These are phyloP conservation scores for Vollenhovia emeryi DNA, from an alignment of 1,140 invertebrate genomes.

Conservation along the genomic window DNA sequence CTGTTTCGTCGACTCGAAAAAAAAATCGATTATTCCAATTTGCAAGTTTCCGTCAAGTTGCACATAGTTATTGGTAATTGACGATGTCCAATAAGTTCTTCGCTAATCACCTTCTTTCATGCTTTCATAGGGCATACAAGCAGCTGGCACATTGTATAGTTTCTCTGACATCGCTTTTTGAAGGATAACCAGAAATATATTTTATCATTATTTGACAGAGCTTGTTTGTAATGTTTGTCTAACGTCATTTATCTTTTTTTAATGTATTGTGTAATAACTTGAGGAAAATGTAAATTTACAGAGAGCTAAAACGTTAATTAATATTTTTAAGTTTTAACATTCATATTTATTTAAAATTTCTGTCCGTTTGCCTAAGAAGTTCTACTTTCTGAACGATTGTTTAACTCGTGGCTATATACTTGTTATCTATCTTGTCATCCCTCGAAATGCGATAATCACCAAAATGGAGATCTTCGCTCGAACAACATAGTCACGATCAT, in stretches of 20 bases:
- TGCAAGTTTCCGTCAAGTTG: slow-evolving; percentile 32
- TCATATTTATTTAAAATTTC: not conserved
- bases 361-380: not conserved
- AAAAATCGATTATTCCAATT: slow-evolving; percentile 23
- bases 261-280: not conserved
- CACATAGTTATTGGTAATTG: slow-evolving; percentile 25
- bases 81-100: slow-evolving; percentile 55
- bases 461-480: slow-evolving; percentile 58
- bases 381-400: not conserved
- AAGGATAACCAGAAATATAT: slow-evolving; percentile 34
- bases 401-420: not conserved
- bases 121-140: slow-evolving; percentile 82
- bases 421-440: slow-evolving; percentile 16
- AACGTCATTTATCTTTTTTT: not conserved
- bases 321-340: not conserved
- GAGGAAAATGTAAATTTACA: slow-evolving; percentile 1
- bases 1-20: slow-evolving; percentile 12
- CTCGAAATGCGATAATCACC: slow-evolving; percentile 53
- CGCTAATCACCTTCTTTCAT: slow-evolving; percentile 74
- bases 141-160: slow-evolving; percentile 81
- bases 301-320: not conserved
- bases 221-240: not conserved
- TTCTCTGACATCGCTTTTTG: slow-evolving; percentile 42
- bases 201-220: not conserved
- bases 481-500: slow-evolving; percentile 70